A percentile compares a stretch with the other conserved stretches of the same genome.
These are phyloP conservation scores for Puntigrus tetrazona DNA, from an alignment of 2,113 vertebrate species.

Conservation along the genomic window DNA sequence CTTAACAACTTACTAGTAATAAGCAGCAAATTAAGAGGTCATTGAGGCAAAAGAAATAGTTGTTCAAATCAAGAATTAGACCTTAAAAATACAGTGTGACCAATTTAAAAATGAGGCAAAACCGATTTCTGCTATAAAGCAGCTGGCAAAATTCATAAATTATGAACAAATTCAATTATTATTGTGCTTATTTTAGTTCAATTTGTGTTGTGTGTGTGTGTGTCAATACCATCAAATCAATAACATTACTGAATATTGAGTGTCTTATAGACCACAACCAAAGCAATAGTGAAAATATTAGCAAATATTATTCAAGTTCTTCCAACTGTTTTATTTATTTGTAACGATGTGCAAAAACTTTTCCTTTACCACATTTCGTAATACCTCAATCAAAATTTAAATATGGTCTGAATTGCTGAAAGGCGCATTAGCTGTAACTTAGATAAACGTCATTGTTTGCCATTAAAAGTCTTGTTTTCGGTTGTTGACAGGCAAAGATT, in stretches of 20 bases:
- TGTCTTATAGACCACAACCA: neutral
- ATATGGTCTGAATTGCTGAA: neutral
- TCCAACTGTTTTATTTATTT: neutral
- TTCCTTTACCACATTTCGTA: neutral
- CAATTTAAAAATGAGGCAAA: too few relatives aligned
- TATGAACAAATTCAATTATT: too few relatives aligned
- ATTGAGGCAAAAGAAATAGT: too few relatives aligned
- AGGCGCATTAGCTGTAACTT: neutral
- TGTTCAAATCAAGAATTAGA: too few relatives aligned
- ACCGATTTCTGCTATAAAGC: too few relatives aligned
- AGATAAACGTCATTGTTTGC: neutral
- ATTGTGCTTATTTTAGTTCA: too few relatives aligned
- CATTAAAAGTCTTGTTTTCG: neutral
- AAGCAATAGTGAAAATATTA: neutral
- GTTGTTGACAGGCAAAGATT: neutral
- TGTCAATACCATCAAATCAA: too few relatives aligned
- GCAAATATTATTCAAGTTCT: neutral
- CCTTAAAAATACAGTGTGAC: too few relatives aligned
- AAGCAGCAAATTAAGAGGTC: too few relatives aligned
- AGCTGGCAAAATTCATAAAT: too few relatives aligned
- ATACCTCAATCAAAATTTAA: neutral
- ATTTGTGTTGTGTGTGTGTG: too few relatives aligned
- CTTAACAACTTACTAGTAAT: too few relatives aligned
- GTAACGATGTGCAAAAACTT: neutral
- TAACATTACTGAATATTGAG: neutral